Evolutionary conservation across 2,888 invertebrate species (phyloP).

Genomic region (Torymus aiolomorphi): DNA sequence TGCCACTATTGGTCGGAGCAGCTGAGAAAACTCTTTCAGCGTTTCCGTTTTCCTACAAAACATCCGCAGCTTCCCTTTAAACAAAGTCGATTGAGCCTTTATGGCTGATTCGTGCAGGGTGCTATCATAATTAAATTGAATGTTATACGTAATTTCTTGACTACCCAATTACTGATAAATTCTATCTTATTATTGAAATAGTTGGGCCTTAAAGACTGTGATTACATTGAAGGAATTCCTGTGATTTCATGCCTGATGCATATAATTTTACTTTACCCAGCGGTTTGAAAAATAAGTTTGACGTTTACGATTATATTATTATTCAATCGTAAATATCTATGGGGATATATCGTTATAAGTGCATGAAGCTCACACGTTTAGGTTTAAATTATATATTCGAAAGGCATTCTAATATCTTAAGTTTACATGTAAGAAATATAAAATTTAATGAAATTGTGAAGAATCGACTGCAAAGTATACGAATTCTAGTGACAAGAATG

Average conservation of each 20-base stretch:
- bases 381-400: too few relatives aligned
- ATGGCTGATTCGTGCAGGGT: neutral
- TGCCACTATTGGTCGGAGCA: too few relatives aligned
- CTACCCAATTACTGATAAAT: too few relatives aligned
- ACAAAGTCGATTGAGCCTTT: neutral
- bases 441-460: too few relatives aligned
- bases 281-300: neutral
- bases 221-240: neutral
- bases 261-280: conserved; percentile 5
- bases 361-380: too few relatives aligned
- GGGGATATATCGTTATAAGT: too few relatives aligned
- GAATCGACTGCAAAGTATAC: too few relatives aligned
- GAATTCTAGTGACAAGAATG: too few relatives aligned
- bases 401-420: too few relatives aligned
- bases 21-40: conserved; percentile 20
- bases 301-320: conserved; percentile 9
- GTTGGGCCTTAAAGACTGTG: neutral
- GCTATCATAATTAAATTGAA: neutral
- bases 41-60: conserved; percentile 30
- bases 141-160: too few relatives aligned
- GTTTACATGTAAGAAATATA: too few relatives aligned
- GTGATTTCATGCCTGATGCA: neutral
- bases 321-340: neutral
- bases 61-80: neutral
- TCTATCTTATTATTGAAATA: conserved; percentile 13